Evolutionary conservation across 2,113 vertebrate species (phyloP).

Genomic region (Aegithalos caudatus): DNA sequence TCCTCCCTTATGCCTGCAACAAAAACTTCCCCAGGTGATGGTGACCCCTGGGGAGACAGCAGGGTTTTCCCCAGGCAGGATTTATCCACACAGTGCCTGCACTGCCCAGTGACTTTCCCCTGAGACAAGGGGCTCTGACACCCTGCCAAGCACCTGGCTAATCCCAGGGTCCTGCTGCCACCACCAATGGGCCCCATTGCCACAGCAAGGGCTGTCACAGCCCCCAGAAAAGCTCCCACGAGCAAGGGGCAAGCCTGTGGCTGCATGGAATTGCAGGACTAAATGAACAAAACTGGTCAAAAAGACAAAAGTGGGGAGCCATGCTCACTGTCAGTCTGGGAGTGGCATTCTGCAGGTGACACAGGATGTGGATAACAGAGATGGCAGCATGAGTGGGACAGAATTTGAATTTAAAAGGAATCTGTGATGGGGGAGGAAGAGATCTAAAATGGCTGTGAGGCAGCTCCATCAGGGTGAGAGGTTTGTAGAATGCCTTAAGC

Average conservation of each 20-base stretch:
- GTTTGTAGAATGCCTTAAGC: background rate
- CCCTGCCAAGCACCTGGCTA: accelerated
- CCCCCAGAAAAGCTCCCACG: background rate
- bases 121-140: background rate
- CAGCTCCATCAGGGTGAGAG: background rate
- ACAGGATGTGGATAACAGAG: accelerated
- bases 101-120: background rate
- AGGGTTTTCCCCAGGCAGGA: background rate
- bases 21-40: background rate
- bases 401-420: background rate
- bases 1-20: background rate
- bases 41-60: background rate
- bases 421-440: background rate
- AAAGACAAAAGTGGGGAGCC: background rate
- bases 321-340: background rate
- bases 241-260: accelerated
- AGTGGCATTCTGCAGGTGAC: background rate
- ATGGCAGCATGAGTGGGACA: background rate
- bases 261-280: background rate
- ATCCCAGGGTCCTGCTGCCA: background rate
- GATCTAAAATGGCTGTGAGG: background rate
- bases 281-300: background rate
- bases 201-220: background rate
- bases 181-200: accelerated
- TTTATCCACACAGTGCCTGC: background rate